phyloP scores from a whole-genome alignment of 37 sponge, comb jelly and placozoan genomes.

The Axinella damicornis region DNA sequence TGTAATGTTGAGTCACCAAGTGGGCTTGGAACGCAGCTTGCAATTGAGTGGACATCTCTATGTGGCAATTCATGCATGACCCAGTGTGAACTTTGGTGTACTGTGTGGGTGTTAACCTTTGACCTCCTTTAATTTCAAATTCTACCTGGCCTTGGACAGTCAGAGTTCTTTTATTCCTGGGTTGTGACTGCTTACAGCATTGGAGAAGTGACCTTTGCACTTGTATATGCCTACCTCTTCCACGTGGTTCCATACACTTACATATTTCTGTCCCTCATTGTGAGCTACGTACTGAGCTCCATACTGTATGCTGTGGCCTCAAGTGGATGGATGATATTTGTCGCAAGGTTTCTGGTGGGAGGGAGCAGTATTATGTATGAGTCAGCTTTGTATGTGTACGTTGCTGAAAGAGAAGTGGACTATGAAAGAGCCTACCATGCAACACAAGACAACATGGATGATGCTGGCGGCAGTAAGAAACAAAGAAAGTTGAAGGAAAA shows the following conservation, averaged over 20 bases:
- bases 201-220: conserved; percentile 20
- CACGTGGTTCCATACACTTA: conserved; percentile 30
- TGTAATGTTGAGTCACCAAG: too few relatives aligned
- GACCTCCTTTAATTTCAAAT: too few relatives aligned
- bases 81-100: too few relatives aligned
- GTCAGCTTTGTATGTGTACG: conserved; percentile 7
- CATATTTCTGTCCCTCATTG: conserved; percentile 1
- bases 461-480: neutral
- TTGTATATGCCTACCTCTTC: neutral
- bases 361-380: neutral
- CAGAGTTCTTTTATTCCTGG: conserved; percentile 39
- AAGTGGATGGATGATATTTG: conserved; percentile 4
- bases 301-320: conserved; percentile 17
- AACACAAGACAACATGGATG: neutral
- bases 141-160: conserved; percentile 22
- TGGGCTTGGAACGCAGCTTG: too few relatives aligned
- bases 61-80: too few relatives aligned
- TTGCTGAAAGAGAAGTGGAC: conserved; percentile 10
- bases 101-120: too few relatives aligned
- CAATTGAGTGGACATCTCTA: too few relatives aligned
- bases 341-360: conserved; percentile 11
- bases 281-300: neutral
- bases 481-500: neutral
- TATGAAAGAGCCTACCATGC: conserved; percentile 1
- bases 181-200: conserved; percentile 24